Evolutionary conservation across 2,113 vertebrate species (phyloP), one percentile per base, ranked within the genome.

Genomic region (Tragulus kanchil): DNA sequence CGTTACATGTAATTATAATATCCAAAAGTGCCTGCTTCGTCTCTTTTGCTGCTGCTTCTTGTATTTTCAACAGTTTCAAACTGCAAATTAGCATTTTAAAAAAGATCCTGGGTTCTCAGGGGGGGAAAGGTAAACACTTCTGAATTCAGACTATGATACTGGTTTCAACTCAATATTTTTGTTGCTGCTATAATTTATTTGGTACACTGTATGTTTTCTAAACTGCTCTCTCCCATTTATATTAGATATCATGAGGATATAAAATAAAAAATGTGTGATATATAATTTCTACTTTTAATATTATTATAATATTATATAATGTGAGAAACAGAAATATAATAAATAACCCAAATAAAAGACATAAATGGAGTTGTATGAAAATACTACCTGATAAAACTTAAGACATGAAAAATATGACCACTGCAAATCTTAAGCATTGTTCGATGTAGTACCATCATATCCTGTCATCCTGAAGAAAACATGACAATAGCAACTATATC

Each of bases 31-130:
- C 62, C 97, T 88, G 65, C 79, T 97, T 94, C 79, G 0, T 86
- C 92, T 86, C 58, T 95, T 93, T 97, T 78, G 94, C 95, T 98
- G 58, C 77, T 67, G 90, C 75, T 96, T 77, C 96, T 96, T 95
- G 58, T 91, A 83, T 75, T 96, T 97, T 97, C 93, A 89, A 94
- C 54, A 84, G 86, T 77, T 97, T 50, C 93, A 97, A 95, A 82
- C 87, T 96, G 94, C 89, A 95, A 97, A 96, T 97, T 79, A 97
- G 45, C 73, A 94, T 93, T 97, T 96, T 96, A 3, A 14, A 95
- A 85, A 94, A 96, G 89, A 64, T 90, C 26, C 17, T 94, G n/a
- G n/a, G 8, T 42, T 93, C 87, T 89, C 10, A 52, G 50, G 50
- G 42, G 31, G 28, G 8, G 25, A n/a, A 28, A 21, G 67, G 45